These are phyloP conservation scores for Drosophila helvetica DNA, from an alignment of 2,888 invertebrate species.

Conservation along the genomic window DNA sequence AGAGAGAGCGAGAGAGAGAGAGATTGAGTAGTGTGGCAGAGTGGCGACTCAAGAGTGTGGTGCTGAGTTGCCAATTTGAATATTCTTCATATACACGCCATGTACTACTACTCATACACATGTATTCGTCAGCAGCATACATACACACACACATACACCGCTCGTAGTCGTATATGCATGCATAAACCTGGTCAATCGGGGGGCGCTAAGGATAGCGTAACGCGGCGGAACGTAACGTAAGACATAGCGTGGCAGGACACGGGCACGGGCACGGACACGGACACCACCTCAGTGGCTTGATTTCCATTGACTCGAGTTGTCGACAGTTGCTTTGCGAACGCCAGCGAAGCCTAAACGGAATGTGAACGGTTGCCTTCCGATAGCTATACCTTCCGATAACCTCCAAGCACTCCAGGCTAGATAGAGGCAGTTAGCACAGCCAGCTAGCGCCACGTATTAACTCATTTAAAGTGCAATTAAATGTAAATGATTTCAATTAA, in stretches of 20 bases:
- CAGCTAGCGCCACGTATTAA: slow-evolving; percentile 58
- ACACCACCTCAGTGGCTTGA: slow-evolving; percentile 37
- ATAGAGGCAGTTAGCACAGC: neutral
- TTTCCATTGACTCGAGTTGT: slow-evolving; percentile 39
- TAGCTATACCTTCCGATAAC: slow-evolving; percentile 11
- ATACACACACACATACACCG: slow-evolving; percentile 1
- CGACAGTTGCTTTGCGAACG: slow-evolving; percentile 74
- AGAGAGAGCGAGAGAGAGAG: neutral
- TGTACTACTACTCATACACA: slow-evolving; percentile 18
- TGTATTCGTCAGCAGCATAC: slow-evolving; percentile 15
- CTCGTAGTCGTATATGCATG: slow-evolving; percentile 25
- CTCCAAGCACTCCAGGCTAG: neutral
- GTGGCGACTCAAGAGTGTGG: slow-evolving; percentile 19
- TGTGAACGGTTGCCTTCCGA: slow-evolving; percentile 26
- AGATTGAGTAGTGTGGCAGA: neutral
- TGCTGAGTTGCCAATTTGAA: slow-evolving; percentile 70
- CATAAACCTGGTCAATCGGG: slow-evolving; percentile 51
- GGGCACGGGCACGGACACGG: neutral
- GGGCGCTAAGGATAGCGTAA: slow-evolving; percentile 62
- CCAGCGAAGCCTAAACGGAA: slow-evolving; percentile 61
- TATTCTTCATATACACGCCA: slow-evolving; percentile 65
- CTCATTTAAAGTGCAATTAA: slow-evolving; percentile 78
- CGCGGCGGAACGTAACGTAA: slow-evolving; percentile 52
- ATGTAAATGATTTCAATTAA: slow-evolving; percentile 76
- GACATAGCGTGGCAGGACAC: slow-evolving; percentile 25